phyloP scores from a whole-genome alignment of 1,140 invertebrate species.

The Drosophila saltans region DNA sequence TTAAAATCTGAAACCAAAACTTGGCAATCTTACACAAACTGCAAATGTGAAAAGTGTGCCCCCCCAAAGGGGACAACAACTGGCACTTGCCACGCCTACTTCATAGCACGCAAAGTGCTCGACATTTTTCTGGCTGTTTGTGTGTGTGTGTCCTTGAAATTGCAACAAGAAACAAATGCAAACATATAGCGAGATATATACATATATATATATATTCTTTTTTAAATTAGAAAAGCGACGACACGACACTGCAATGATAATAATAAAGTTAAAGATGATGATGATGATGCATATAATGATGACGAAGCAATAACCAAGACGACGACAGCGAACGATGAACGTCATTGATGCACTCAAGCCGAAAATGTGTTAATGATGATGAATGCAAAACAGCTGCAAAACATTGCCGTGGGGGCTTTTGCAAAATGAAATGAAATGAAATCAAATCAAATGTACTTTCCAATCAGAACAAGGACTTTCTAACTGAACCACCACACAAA shows the following conservation, averaged over 20 bases:
- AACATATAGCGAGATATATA: background rate
- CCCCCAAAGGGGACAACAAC: conserved; percentile 1
- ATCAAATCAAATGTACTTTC: conserved; percentile 53
- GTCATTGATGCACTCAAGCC: conserved; percentile 67
- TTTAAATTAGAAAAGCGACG: conserved; percentile 44
- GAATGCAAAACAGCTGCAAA: conserved; percentile 67
- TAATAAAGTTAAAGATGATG: conserved; percentile 19
- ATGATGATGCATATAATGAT: conserved; percentile 5
- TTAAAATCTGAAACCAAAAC: conserved; percentile 25
- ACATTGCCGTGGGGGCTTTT: background rate
- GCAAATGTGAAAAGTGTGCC: conserved; percentile 9
- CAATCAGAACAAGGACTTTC: conserved; percentile 67
- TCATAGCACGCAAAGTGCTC: conserved; percentile 44
- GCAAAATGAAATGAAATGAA: conserved; percentile 36
- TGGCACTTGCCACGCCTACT: conserved; percentile 1
- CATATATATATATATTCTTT: background rate
- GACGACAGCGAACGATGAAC: conserved; percentile 23
- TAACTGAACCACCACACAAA: conserved; percentile 21
- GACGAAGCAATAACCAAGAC: conserved; percentile 13
- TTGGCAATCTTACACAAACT: conserved; percentile 48
- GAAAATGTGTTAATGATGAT: conserved; percentile 80
- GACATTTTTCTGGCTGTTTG: conserved; percentile 32
- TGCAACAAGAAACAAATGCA: conserved; percentile 17
- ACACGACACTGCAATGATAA: conserved; percentile 11
- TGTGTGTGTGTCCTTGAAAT: conserved; percentile 48